These are phyloP conservation scores for Molorchus minor DNA, from an alignment of 2,888 invertebrate species.

Conservation along the genomic window DNA sequence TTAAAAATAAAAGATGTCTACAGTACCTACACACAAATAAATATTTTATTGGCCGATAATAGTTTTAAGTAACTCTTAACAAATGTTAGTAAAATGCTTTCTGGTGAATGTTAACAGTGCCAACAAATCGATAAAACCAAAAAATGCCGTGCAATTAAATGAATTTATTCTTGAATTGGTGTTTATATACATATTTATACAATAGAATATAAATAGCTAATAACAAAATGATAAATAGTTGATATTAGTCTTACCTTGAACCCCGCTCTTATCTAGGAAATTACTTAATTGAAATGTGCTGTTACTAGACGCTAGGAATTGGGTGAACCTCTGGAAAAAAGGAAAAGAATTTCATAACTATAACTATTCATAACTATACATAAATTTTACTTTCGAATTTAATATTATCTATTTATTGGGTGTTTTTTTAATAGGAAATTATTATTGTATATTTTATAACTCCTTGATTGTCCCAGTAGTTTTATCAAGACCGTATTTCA, in stretches of 20 bases:
- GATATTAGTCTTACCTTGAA: conserved; percentile 80
- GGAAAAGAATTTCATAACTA: too few species aligned
- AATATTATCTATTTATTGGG: too few species aligned
- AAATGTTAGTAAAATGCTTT: conserved; percentile 7
- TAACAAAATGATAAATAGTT: background rate
- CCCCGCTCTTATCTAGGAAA: conserved; percentile 97
- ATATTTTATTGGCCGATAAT: too few species aligned
- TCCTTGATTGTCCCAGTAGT: too few species aligned
- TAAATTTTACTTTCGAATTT: too few species aligned
- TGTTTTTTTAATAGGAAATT: too few species aligned
- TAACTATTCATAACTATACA: too few species aligned
- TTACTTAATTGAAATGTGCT: conserved; percentile 98
- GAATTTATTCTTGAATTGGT: background rate
- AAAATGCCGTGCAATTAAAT: background rate
- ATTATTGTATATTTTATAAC: too few species aligned
- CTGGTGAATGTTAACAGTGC: background rate
- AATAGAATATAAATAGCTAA: background rate
- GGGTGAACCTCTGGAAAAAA: conserved; percentile 93
- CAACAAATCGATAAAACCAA: background rate
- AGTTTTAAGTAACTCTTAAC: conserved; percentile 9
- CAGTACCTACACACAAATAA: too few species aligned
- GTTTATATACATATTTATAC: background rate
- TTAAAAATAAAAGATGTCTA: too few species aligned
- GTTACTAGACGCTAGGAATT: conserved; percentile 99
- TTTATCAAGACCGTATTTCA: too few species aligned